Conservation (phyloP, 2,888 invertebrate genomes). For the Terebella lapidaria region DNA sequence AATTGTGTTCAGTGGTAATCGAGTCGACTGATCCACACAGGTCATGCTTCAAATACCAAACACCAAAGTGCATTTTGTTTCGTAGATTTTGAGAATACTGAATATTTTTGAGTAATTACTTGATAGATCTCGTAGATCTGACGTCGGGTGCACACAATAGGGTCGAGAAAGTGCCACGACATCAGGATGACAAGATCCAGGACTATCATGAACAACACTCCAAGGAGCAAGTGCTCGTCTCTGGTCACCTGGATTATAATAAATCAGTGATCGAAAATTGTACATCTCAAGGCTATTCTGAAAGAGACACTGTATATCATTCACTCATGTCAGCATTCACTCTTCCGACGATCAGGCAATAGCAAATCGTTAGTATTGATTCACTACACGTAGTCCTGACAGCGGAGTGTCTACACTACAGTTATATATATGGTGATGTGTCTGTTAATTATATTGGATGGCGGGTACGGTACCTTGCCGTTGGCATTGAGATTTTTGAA, state of each 20-base stretch:
- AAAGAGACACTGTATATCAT: background rate
- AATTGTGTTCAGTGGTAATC: too few relatives aligned
- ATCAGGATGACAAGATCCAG: slow-evolving; percentile 19
- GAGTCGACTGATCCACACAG: too few relatives aligned
- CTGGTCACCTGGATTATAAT: slow-evolving; percentile 1
- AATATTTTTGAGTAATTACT: too few relatives aligned
- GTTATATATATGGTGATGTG: too few relatives aligned
- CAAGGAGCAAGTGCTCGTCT: slow-evolving; percentile 16
- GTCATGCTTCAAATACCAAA: too few relatives aligned
- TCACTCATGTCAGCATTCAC: background rate
- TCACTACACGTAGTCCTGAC: too few relatives aligned
- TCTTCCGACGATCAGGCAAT: background rate
- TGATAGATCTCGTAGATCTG: too few relatives aligned
- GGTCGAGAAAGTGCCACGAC: slow-evolving; percentile 21
- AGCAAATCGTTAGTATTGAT: too few relatives aligned
- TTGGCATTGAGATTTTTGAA: slow-evolving; percentile 23
- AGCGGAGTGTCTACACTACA: too few relatives aligned
- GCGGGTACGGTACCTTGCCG: slow-evolving; percentile 16
- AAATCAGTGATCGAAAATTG: background rate
- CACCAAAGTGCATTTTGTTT: too few relatives aligned
- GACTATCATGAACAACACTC: slow-evolving; percentile 13
- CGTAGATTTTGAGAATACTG: too few relatives aligned
- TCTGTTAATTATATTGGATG: slow-evolving; percentile 3
- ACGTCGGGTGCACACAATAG: slow-evolving; percentile 14
- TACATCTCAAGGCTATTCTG: too few relatives aligned